Conservation (phyloP, 2,113 vertebrate species). For the Synchiropus splendidus region DNA sequence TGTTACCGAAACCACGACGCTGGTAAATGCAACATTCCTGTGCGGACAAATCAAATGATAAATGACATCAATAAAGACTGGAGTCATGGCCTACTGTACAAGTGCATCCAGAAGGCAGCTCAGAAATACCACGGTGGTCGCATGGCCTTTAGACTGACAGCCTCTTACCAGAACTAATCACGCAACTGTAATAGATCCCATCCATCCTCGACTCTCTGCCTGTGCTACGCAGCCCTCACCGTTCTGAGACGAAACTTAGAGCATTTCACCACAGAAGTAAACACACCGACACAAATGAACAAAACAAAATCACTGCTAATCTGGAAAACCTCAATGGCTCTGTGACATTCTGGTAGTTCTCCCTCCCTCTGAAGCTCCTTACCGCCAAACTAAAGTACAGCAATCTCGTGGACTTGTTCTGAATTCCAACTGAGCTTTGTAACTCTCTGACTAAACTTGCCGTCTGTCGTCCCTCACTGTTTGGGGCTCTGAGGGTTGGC, state of each 20-base stretch:
- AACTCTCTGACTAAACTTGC: slow-evolving; percentile 1
- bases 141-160: no score
- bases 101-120: no score
- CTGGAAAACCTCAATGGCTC: slow-evolving; percentile 7
- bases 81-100: no score
- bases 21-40: no score
- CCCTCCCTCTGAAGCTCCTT: no score
- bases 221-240: slow-evolving; percentile 21
- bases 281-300: slow-evolving; percentile 42
- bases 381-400: no score
- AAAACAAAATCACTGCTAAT: slow-evolving; percentile 32
- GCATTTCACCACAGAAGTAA: slow-evolving; percentile 37
- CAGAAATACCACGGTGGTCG: no score
- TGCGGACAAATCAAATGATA: no score
- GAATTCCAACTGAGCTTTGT: no score
- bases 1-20: no score
- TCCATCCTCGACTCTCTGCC: slow-evolving; percentile 7
- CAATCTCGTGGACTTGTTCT: no score
- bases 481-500: slow-evolving; percentile 58
- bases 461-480: slow-evolving; percentile 61
- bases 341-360: background rate
- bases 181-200: background rate
- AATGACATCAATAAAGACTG: no score
- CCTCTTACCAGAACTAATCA: slow-evolving; percentile 1
- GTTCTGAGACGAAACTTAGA: slow-evolving; percentile 31